Evolutionary conservation across 2,888 invertebrate species (phyloP).

Genomic region (Drosophila imparisetae): DNA sequence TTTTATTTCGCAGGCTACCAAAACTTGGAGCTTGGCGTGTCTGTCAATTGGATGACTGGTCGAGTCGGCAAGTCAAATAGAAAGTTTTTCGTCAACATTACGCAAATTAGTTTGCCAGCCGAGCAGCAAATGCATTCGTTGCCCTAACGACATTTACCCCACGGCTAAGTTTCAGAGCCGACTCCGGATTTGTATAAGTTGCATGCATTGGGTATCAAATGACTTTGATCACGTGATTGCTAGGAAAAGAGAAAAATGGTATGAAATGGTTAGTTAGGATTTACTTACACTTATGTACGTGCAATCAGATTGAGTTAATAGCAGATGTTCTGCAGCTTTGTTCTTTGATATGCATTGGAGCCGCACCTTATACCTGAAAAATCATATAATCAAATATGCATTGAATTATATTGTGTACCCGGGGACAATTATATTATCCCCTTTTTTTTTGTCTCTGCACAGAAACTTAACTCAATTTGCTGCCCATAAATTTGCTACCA

Average conservation of each 20-base stretch:
- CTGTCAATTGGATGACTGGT: constrained; percentile 47
- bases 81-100: constrained; percentile 75
- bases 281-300: neutral
- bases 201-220: neutral
- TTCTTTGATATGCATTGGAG: constrained; percentile 53
- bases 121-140: constrained; percentile 63
- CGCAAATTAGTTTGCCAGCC: constrained; percentile 79
- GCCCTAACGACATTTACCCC: constrained; percentile 65
- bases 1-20: constrained; percentile 35
- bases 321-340: neutral
- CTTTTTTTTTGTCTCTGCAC: constrained; percentile 25
- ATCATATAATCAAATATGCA: constrained; percentile 80
- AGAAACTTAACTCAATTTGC: constrained; percentile 73
- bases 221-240: neutral
- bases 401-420: constrained; percentile 70
- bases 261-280: neutral
- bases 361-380: constrained; percentile 43
- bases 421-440: constrained; percentile 77
- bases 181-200: constrained; percentile 5
- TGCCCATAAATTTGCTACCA: constrained; percentile 75
- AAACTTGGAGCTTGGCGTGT: constrained; percentile 33
- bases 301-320: neutral
- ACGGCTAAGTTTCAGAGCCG: constrained; percentile 34
- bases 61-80: constrained; percentile 49
- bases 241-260: neutral